Base-by-base conservation (phyloP, 1,140 invertebrate species). In the Drosophila sproati region DNA sequence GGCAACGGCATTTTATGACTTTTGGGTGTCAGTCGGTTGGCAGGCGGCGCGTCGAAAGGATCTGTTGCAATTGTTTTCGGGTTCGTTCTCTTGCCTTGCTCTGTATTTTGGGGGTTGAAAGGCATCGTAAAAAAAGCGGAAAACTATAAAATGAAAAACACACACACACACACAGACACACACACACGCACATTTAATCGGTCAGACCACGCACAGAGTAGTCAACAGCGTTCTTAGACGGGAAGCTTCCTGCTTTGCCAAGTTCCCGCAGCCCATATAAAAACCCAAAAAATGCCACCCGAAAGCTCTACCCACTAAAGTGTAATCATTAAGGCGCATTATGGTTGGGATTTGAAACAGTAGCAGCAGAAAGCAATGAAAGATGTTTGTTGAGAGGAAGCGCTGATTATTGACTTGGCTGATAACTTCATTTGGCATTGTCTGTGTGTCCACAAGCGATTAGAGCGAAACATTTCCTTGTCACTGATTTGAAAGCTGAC, bases 101-200 rank as follows among this genome's bases (percentile, higher is more conserved):
- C 37, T 52, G 50, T 6, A 60, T 73, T 75, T 78, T 66, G 73
- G 75, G 85, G 80, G 80, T 89, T 85, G 86, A 80, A 89, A 89
- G 71, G 54, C 70, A 67, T 85, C 85, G 78, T 89, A 89, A 89
- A 89, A 78, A 81, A 83, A 82, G 78, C 80, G 80, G 78, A 85
- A 89, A 89, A 89, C 85, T 89, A 89, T 89, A 89, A 89, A 89
- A 89, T 89, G 80, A 77, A 89, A 87, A 89, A 89, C 80, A 81
- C 68, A 78, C 68, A 63, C 68, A 63, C 35, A 52, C 60, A 59
- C 54, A 73, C 56, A 54, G 56, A 52, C 56, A 67, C 39, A 69
- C 31, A 68, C 52, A 80, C 62, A 73, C 43, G 64, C 63, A 81
- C 56, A 73, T 64, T 64, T 78, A 75, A 75, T 78, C 76, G 72